A percentile compares a stretch with the other conserved stretches of the same genome.
phyloP scores from a whole-genome alignment of 2,888 invertebrate species.

The Notodonta dromedarius region DNA sequence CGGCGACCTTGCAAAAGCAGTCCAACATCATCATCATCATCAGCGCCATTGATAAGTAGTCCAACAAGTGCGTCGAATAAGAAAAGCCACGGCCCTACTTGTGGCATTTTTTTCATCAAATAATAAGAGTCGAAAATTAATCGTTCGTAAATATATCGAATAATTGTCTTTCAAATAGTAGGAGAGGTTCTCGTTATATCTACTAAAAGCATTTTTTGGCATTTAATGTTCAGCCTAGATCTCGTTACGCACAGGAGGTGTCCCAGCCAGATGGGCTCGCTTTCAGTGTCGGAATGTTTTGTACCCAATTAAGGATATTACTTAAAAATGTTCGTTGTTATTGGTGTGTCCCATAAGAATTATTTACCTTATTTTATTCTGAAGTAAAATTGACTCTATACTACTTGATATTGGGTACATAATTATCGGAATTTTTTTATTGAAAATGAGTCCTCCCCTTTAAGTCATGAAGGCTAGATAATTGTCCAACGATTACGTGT shows the following conservation, averaged over 20 bases:
- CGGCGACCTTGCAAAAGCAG: too few species aligned
- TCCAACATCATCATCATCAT: too few species aligned
- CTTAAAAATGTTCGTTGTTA: not conserved
- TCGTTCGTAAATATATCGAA: not conserved
- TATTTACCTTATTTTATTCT: not conserved
- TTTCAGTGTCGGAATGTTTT: not conserved
- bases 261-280: not conserved
- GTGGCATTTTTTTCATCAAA: too few species aligned
- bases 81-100: too few species aligned
- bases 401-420: too few species aligned
- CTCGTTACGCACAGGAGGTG: not conserved
- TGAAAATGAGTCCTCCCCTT: too few species aligned
- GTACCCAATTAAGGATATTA: not conserved
- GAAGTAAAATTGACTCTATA: not conserved
- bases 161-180: not conserved
- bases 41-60: too few species aligned
- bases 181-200: not conserved
- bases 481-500: too few species aligned
- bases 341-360: not conserved
- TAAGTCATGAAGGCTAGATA: too few species aligned
- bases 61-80: too few species aligned
- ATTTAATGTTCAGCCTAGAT: not conserved
- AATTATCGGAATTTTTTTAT: too few species aligned
- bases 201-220: not conserved
- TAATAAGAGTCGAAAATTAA: too few species aligned